Percentiles rank a stretch among this genome's conserved stretches.
These are phyloP conservation scores for Megalonaias nervosa DNA, from an alignment of 1,140 invertebrate genomes.

Conservation along the genomic window DNA sequence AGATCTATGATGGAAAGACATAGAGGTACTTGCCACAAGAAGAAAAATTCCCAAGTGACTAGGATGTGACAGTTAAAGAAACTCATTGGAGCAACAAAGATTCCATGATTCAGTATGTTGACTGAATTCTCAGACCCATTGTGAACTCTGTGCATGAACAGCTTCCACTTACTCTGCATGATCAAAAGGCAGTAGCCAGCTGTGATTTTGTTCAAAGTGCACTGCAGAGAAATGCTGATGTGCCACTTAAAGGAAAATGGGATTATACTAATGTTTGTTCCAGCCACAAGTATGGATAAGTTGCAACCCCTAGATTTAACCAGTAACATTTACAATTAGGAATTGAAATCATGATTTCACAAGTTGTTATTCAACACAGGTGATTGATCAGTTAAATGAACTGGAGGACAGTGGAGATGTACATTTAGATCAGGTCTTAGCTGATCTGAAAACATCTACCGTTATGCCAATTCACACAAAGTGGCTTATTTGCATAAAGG, in stretches of 20 bases:
- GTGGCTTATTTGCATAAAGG: not conserved
- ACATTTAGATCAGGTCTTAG: no score
- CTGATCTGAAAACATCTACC: no score
- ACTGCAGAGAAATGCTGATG: not conserved
- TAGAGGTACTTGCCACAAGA: not conserved
- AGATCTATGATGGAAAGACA: no score
- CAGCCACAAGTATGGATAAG: constrained; percentile 1
- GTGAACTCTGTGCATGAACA: constrained; percentile 3
- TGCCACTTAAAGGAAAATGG: not conserved
- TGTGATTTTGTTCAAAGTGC: constrained; percentile 8
- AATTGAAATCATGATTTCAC: constrained; percentile 1
- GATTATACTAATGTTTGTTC: constrained; percentile 8
- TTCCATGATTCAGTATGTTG: constrained; percentile 1
- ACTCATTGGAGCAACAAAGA: constrained; percentile 12
- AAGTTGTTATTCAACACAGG: constrained; percentile 1
- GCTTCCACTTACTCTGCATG: constrained; percentile 4
- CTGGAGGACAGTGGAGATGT: not conserved
- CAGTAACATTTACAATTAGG: constrained; percentile 3
- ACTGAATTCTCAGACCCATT: constrained; percentile 5
- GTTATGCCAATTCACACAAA: not conserved
- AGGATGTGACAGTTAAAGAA: constrained; percentile 12
- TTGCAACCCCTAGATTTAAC: constrained; percentile 7
- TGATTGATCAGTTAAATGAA: not conserved
- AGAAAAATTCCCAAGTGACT: constrained; percentile 2
- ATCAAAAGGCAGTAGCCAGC: not conserved